Conservation (phyloP, 2,888 invertebrate genomes). For the Latrodectus elegans region DNA sequence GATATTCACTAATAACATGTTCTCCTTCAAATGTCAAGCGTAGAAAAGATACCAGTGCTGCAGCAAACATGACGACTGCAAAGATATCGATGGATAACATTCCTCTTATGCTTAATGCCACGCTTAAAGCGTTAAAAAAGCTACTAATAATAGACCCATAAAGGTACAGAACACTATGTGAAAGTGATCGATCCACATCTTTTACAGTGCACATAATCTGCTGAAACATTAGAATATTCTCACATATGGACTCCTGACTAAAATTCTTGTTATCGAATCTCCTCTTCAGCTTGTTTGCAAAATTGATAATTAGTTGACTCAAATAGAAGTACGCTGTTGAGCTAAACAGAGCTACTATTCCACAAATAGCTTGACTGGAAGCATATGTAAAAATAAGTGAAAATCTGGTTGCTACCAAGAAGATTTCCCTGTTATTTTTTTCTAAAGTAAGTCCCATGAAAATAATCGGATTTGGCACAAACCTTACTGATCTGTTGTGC, state of each 20-base stretch:
- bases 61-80: not conserved
- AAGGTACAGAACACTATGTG: slow-evolving; percentile 3
- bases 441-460: slow-evolving; percentile 7
- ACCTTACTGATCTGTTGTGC: not conserved
- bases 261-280: slow-evolving; percentile 12
- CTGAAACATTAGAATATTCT: slow-evolving; percentile 19
- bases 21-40: slow-evolving; percentile 9
- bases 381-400: not conserved
- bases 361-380: not conserved
- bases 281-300: slow-evolving; percentile 9
- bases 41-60: slow-evolving; percentile 4
- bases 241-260: not conserved
- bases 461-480: not conserved
- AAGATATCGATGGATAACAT: not conserved
- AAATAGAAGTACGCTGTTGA: slow-evolving; percentile 28
- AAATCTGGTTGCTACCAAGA: not conserved
- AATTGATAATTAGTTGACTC: slow-evolving; percentile 4
- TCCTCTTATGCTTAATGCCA: not conserved
- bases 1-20: not conserved
- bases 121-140: slow-evolving; percentile 33
- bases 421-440: no score
- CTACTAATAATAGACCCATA: slow-evolving; percentile 23
- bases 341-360: not conserved
- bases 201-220: not conserved
- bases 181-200: slow-evolving; percentile 12